These are phyloP conservation scores for Noctilio leporinus DNA, from an alignment of 2,113 vertebrate genomes.

Conservation along the genomic window DNA sequence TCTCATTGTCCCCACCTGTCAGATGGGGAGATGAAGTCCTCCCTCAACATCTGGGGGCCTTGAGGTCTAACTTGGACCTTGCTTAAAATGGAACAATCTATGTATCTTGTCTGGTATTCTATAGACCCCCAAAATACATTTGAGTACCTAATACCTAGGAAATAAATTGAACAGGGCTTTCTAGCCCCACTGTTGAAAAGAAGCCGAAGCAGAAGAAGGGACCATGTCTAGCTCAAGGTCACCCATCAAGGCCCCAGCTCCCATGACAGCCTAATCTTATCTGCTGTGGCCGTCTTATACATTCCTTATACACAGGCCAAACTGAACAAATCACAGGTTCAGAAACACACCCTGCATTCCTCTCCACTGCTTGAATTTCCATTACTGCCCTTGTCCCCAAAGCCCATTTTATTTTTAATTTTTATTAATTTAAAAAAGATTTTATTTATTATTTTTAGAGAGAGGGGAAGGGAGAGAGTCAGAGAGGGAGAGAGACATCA, in stretches of 20 bases:
- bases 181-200: neutral
- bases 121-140: neutral
- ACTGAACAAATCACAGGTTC: neutral
- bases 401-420: neutral
- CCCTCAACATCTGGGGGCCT: neutral
- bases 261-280: conserved; percentile 6
- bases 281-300: neutral
- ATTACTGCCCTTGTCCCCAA: neutral
- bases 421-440: too few relatives aligned
- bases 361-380: neutral
- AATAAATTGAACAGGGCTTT: neutral
- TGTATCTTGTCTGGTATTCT: neutral
- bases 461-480: neutral
- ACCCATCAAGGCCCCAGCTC: neutral
- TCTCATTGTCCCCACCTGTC: neutral
- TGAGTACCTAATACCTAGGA: neutral
- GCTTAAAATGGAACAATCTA: neutral
- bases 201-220: neutral
- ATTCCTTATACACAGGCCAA: neutral
- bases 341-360: neutral
- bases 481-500: neutral
- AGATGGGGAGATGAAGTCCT: neutral
- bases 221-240: neutral
- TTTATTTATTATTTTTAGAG: neutral
- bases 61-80: neutral